phyloP scores from a whole-genome alignment of 1,140 invertebrate species.

The Drosophila pruinosa region DNA sequence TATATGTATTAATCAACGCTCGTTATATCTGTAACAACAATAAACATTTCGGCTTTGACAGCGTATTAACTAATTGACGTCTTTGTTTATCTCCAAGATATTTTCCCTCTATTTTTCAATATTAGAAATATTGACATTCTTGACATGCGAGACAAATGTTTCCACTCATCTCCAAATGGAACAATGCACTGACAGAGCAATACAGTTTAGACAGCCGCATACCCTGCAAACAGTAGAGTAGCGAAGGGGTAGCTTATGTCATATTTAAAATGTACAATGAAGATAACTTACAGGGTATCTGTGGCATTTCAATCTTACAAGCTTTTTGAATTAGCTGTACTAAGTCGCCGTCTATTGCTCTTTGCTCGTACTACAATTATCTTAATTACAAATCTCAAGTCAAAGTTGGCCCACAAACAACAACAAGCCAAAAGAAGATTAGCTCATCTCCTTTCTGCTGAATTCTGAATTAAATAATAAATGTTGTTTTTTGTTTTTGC shows the following conservation, averaged over 20 bases:
- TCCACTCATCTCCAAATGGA: constrained; percentile 37
- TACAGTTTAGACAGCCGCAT: background rate
- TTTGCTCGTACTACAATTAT: constrained; percentile 62
- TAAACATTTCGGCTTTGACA: constrained; percentile 39
- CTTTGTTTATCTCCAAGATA: constrained; percentile 55
- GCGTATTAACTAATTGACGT: constrained; percentile 77
- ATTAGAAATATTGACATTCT: constrained; percentile 63
- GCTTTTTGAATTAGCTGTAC: constrained; percentile 22
- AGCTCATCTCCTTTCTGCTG: constrained; percentile 72
- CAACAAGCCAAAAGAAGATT: constrained; percentile 38
- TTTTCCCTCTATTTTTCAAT: too few species aligned
- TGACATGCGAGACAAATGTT: constrained; percentile 61
- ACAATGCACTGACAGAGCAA: constrained; percentile 22
- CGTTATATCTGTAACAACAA: background rate
- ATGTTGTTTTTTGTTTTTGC: background rate
- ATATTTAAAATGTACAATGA: too few species aligned
- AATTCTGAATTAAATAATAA: constrained; percentile 72
- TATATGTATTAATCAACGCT: background rate
- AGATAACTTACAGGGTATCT: background rate
- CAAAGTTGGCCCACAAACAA: constrained; percentile 55
- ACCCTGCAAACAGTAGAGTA: constrained; percentile 13
- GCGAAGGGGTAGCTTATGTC: too few species aligned
- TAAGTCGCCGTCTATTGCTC: constrained; percentile 7
- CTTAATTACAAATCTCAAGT: constrained; percentile 78
- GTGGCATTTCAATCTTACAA: background rate